These are phyloP conservation scores for Anabas testudineus DNA, from an alignment of 2,797 vertebrate species.

Conservation along the genomic window DNA sequence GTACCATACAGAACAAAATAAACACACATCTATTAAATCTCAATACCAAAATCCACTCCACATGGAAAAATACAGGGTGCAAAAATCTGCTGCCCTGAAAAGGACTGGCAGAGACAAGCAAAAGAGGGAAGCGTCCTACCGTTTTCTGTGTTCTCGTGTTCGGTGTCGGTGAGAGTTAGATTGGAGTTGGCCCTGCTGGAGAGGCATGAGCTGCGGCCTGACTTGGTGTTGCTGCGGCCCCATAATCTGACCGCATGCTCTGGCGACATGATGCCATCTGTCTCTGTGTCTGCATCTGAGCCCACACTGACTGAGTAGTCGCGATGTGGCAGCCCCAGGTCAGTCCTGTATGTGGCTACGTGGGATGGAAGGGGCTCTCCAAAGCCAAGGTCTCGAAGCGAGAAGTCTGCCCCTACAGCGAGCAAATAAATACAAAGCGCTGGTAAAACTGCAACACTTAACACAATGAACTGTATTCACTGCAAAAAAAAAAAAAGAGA, in stretches of 20 bases:
- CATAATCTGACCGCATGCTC: constrained; percentile 94
- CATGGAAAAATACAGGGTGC: not conserved
- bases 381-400: constrained; percentile 92
- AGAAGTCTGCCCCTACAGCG: constrained; percentile 90
- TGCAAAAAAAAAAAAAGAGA: constrained; percentile 27
- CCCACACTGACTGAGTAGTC: constrained; percentile 93
- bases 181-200: constrained; percentile 98
- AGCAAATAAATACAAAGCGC: constrained; percentile 34
- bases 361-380: constrained; percentile 90
- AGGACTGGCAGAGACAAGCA: not conserved
- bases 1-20: not conserved
- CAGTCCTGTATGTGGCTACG: constrained; percentile 90
- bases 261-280: constrained; percentile 91
- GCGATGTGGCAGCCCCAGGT: constrained; percentile 91
- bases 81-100: not conserved
- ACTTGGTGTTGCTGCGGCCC: constrained; percentile 92
- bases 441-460: constrained; percentile 20
- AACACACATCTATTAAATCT: constrained; percentile 7
- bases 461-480: constrained; percentile 26
- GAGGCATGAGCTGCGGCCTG: constrained; percentile 96
- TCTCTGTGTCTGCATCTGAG: constrained; percentile 94
- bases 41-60: constrained; percentile 12
- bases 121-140: constrained; percentile 79
- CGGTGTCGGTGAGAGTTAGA: constrained; percentile 97
- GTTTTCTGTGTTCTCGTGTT: constrained; percentile 96